A percentile compares a stretch with the other conserved stretches of the same genome.
Evolutionary conservation across 2,888 invertebrate species (phyloP).

Genomic region (Pyrgus malvae): DNA sequence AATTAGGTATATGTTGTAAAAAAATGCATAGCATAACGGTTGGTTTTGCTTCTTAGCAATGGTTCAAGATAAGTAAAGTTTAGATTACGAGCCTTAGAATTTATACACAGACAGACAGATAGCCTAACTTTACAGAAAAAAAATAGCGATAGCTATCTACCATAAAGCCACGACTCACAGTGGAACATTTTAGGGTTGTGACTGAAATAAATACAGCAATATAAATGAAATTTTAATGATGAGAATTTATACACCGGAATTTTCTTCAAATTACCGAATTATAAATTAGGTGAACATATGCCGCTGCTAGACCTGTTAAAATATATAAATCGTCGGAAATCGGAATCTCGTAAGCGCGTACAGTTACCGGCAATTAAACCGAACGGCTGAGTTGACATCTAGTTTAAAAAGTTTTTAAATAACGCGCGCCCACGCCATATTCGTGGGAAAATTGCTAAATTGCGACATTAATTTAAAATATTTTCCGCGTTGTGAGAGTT

Average conservation of each 20-base stretch:
- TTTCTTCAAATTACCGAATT: not conserved
- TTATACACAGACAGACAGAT: too few relatives aligned
- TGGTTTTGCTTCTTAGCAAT: too few relatives aligned
- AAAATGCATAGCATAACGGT: too few relatives aligned
- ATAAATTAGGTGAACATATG: conserved; percentile 15
- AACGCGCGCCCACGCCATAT: conserved; percentile 7
- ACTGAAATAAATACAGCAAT: too few relatives aligned
- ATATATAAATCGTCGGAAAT: conserved; percentile 16
- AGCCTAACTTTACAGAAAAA: too few relatives aligned
- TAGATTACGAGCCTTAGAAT: too few relatives aligned
- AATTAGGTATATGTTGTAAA: too few relatives aligned
- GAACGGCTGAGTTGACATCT: conserved; percentile 15
- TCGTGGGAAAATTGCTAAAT: conserved; percentile 3
- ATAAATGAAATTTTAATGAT: too few relatives aligned
- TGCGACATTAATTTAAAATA: conserved; percentile 13
- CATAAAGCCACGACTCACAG: too few relatives aligned
- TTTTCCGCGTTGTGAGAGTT: not conserved
- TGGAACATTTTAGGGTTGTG: too few relatives aligned
- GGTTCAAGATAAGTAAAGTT: too few relatives aligned
- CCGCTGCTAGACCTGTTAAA: conserved; percentile 2
- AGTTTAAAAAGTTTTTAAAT: conserved; percentile 18
- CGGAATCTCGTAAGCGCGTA: conserved; percentile 9
- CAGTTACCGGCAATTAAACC: conserved; percentile 19
- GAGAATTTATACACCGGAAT: not conserved
- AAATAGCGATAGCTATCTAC: too few relatives aligned